A percentile compares a stretch with the other conserved stretches of the same genome.
These are phyloP conservation scores for Drosophila pseudoobscura DNA, from an alignment of 1,140 invertebrate genomes.

Conservation along the genomic window DNA sequence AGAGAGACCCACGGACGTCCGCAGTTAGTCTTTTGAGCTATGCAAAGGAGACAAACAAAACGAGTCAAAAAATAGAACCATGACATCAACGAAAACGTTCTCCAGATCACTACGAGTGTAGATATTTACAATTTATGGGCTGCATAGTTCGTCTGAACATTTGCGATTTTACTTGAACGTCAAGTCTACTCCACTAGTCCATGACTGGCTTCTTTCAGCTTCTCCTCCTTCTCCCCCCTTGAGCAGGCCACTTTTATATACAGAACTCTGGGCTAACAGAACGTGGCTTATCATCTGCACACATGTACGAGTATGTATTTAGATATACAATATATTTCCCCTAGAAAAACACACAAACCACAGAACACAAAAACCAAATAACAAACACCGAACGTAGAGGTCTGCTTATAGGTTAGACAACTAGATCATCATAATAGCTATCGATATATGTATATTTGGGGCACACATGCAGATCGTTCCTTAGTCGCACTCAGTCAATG, in stretches of 20 bases:
- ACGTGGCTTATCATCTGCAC: conserved; percentile 20
- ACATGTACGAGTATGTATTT: conserved; percentile 12
- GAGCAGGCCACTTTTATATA: conserved; percentile 55
- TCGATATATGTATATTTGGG: conserved; percentile 12
- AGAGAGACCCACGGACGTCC: background rate
- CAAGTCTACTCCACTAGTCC: too few relatives aligned
- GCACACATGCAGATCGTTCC: conserved; percentile 11
- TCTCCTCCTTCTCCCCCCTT: conserved; percentile 19
- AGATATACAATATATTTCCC: conserved; percentile 33
- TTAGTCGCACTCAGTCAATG: conserved; percentile 7
- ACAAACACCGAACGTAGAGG: background rate
- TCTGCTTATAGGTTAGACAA: conserved; percentile 20
- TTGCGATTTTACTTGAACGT: background rate
- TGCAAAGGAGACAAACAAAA: conserved; percentile 31
- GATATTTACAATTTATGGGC: conserved; percentile 59
- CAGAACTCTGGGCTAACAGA: conserved; percentile 32
- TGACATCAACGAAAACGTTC: conserved; percentile 37
- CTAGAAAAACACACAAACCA: conserved; percentile 17
- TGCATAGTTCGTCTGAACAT: conserved; percentile 20
- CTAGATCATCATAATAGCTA: conserved; percentile 25
- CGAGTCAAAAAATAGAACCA: conserved; percentile 14
- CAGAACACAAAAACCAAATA: background rate
- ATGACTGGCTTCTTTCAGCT: conserved; percentile 15
- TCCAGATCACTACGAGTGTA: conserved; percentile 46
- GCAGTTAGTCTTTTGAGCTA: conserved; percentile 43